Evolutionary conservation across 1,140 invertebrate species (phyloP).

Genomic region (Helicoverpa zea): DNA sequence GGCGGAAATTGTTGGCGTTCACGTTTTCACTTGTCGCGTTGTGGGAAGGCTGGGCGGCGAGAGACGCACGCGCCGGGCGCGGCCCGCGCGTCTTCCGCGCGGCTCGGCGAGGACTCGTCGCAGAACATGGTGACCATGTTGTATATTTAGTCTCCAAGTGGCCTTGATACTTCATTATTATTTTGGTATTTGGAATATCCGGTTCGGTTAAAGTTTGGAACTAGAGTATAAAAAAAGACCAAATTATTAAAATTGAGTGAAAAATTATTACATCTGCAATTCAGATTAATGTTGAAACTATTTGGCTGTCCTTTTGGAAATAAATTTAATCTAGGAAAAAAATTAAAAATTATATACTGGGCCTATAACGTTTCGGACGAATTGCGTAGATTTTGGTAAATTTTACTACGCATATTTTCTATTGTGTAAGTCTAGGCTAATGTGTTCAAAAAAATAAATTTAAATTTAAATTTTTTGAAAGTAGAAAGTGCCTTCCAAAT

Average conservation of each 20-base stretch:
- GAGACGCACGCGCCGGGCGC: slow-evolving; percentile 40
- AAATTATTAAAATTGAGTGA: slow-evolving; percentile 76
- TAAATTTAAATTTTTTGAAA: slow-evolving; percentile 82
- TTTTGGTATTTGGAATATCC: slow-evolving; percentile 81
- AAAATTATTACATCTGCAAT: slow-evolving; percentile 75
- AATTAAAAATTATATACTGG: slow-evolving; percentile 81
- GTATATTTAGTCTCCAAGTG: slow-evolving; percentile 85
- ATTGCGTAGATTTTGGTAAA: slow-evolving; percentile 86
- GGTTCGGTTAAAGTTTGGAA: slow-evolving; percentile 84
- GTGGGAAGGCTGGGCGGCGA: slow-evolving; percentile 55
- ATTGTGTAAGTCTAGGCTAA: slow-evolving; percentile 86
- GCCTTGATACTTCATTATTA: slow-evolving; percentile 85
- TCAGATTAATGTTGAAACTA: slow-evolving; percentile 83
- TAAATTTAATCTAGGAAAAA: slow-evolving; percentile 80
- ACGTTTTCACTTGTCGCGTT: slow-evolving; percentile 57
- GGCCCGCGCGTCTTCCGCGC: slow-evolving; percentile 43
- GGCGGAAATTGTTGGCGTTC: slow-evolving; percentile 76
- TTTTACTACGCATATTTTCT: slow-evolving; percentile 86
- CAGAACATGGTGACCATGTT: slow-evolving; percentile 69
- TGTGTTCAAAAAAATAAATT: slow-evolving; percentile 85
- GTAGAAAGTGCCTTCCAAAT: slow-evolving; percentile 87
- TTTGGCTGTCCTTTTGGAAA: slow-evolving; percentile 86
- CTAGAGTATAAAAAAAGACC: slow-evolving; percentile 84
- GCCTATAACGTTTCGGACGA: slow-evolving; percentile 84
- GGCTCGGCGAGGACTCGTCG: slow-evolving; percentile 67